These are phyloP conservation scores for Ceratosolen solmsi DNA, from an alignment of 1,140 invertebrate species.

Conservation along the genomic window DNA sequence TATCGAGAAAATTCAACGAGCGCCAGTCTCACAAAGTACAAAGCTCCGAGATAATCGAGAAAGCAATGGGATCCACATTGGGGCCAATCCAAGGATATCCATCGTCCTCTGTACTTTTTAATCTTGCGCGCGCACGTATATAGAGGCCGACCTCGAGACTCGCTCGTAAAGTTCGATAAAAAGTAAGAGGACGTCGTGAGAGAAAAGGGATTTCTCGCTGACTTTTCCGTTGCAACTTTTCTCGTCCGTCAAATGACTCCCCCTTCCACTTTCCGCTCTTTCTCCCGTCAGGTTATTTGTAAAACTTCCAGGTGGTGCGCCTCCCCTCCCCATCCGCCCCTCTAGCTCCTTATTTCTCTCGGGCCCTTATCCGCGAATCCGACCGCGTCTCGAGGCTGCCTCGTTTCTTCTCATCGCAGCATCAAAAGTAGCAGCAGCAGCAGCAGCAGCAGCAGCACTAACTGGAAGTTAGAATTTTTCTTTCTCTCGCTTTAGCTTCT, in stretches of 20 bases:
- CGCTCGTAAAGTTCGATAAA: constrained; percentile 5
- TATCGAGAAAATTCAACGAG: neutral
- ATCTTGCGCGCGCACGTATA: constrained; percentile 18
- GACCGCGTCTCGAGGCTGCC: neutral
- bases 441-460: neutral
- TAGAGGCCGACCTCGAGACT: neutral
- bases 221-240: constrained; percentile 38
- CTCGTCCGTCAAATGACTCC: constrained; percentile 20
- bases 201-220: neutral
- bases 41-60: constrained; percentile 13
- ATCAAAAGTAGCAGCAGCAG: neutral
- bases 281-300: neutral
- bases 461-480: constrained; percentile 30
- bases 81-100: neutral
- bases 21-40: neutral
- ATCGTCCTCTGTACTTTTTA: constrained; percentile 38
- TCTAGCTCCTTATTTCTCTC: neutral
- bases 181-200: neutral
- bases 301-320: constrained; percentile 24
- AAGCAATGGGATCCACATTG: neutral
- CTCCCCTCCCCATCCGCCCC: neutral
- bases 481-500: neutral
- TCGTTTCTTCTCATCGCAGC: neutral
- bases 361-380: constrained; percentile 25
- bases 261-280: neutral